phyloP scores from a whole-genome alignment of 1,140 invertebrate species.

The Zaprionus kolodkinae region DNA sequence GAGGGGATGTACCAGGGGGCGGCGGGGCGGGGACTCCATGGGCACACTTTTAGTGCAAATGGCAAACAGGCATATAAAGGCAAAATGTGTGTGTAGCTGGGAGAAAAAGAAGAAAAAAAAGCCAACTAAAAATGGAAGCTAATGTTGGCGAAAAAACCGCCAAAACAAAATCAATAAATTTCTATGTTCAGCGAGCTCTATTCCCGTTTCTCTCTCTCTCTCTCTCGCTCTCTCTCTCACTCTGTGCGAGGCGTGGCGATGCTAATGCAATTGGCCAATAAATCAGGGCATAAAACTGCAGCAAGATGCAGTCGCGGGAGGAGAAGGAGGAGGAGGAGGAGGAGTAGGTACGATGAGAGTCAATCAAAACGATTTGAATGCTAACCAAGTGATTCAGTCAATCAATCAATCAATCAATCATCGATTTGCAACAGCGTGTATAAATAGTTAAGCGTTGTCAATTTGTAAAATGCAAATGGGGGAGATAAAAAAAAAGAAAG shows the following conservation, averaged over 20 bases:
- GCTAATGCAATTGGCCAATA: constrained; percentile 76
- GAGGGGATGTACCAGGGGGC: background rate
- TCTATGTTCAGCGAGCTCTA: constrained; percentile 10
- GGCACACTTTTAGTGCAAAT: constrained; percentile 42
- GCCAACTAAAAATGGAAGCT: constrained; percentile 31
- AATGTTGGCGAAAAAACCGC: constrained; percentile 49
- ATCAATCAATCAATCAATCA: constrained; percentile 57
- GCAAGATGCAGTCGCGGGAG: constrained; percentile 18
- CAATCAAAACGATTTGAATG: constrained; percentile 51
- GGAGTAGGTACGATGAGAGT: constrained; percentile 42
- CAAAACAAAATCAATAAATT: constrained; percentile 74
- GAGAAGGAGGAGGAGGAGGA: background rate
- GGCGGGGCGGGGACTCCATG: no score
- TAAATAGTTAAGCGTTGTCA: constrained; percentile 53
- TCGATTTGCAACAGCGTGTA: constrained; percentile 33
- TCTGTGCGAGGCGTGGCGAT: constrained; percentile 5
- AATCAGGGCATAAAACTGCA: constrained; percentile 70
- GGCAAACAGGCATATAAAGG: constrained; percentile 38
- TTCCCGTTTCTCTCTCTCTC: background rate
- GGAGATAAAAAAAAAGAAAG: background rate
- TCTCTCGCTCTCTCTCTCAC: background rate
- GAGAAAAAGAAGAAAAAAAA: no score
- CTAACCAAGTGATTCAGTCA: constrained; percentile 44
- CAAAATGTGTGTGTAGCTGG: constrained; percentile 1
- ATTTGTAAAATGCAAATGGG: constrained; percentile 53